Conservation (phyloP, 2,797 vertebrate species). For the Rhincodon typus region DNA sequence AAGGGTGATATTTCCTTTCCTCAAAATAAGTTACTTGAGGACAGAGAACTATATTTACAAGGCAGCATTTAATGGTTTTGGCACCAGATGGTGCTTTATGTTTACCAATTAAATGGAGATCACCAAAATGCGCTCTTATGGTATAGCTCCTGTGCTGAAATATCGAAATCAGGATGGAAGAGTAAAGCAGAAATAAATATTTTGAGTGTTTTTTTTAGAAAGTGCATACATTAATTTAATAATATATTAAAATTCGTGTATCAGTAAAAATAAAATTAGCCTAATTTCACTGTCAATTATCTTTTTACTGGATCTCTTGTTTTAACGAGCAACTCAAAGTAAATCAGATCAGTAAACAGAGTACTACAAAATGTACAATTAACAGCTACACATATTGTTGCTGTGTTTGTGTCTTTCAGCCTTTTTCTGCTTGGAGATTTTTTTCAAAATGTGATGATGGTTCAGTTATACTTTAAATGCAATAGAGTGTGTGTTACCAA, state of each 20-base stretch:
- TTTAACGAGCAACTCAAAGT: not conserved
- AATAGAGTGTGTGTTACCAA: too few relatives aligned
- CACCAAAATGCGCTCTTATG: not conserved
- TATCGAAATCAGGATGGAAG: not conserved
- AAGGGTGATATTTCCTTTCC: not conserved
- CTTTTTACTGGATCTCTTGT: not conserved
- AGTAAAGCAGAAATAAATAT: not conserved
- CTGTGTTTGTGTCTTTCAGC: not conserved
- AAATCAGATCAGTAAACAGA: not conserved
- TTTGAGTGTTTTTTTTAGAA: not conserved
- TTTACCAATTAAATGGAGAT: not conserved
- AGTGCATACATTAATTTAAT: not conserved
- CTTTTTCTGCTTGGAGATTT: not conserved
- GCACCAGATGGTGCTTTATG: slow-evolving; percentile 11
- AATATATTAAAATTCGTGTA: not conserved
- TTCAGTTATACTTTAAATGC: not conserved
- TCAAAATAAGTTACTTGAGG: not conserved
- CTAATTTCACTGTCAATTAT: not conserved
- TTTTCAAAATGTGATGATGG: not conserved
- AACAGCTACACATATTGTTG: not conserved
- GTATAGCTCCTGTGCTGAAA: not conserved
- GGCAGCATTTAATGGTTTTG: not conserved
- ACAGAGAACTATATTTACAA: not conserved
- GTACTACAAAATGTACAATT: not conserved
- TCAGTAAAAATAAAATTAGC: not conserved